Evolutionary conservation across 2,113 vertebrate genomes (phyloP).

Genomic region (Enhydra lutris): DNA sequence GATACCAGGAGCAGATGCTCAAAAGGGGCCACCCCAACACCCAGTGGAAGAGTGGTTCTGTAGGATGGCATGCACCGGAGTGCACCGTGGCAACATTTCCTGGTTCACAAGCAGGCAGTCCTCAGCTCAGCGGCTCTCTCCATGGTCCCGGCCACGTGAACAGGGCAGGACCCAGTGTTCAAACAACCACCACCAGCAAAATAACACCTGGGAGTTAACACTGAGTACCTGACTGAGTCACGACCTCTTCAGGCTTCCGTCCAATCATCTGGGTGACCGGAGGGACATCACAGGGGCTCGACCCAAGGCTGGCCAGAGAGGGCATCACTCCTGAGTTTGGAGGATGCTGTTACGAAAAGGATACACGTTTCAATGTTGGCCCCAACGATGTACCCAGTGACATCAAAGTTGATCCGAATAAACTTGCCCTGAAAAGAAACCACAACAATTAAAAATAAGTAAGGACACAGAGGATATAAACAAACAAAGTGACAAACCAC

Average conservation of each 20-base stretch:
- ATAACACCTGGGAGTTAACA: neutral
- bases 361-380: conserved; percentile 99
- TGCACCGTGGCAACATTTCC: too few species aligned
- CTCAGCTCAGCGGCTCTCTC: neutral
- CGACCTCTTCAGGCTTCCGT: neutral
- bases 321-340: neutral
- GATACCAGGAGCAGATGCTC: neutral
- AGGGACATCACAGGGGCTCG: neutral
- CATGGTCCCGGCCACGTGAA: neutral
- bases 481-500: neutral
- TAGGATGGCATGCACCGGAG: neutral
- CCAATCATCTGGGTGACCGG: neutral
- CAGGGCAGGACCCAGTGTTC: neutral
- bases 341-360: conserved; percentile 76
- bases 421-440: conserved; percentile 93
- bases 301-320: neutral
- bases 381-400: conserved; percentile 98
- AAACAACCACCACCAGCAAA: neutral
- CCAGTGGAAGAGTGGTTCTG: neutral
- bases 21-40: neutral
- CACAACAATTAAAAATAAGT: neutral
- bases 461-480: neutral
- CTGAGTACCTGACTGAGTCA: neutral
- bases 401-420: conserved; percentile 99
- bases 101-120: neutral